Conservation (phyloP, 2,888 invertebrate species). For the Tholera decimalis region DNA sequence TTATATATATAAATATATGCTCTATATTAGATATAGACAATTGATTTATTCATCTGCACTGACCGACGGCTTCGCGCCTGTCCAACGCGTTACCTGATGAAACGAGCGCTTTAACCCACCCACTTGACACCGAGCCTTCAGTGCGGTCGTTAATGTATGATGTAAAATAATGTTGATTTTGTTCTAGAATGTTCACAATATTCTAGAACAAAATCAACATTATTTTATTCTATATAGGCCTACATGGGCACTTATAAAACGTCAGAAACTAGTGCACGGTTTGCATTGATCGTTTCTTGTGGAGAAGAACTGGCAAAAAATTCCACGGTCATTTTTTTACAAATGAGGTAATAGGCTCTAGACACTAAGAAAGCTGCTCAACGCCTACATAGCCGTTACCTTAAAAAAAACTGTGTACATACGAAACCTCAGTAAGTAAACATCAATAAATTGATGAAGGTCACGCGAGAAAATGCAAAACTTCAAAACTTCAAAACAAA, state of each 20-base stretch:
- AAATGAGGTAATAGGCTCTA: too few species aligned
- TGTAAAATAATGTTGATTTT: background rate
- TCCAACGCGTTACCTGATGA: background rate
- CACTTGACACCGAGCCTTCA: background rate
- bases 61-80: background rate
- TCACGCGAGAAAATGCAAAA: slow-evolving; percentile 34
- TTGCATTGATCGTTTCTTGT: too few species aligned
- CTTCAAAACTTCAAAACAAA: slow-evolving; percentile 33
- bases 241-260: too few species aligned
- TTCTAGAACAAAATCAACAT: too few species aligned
- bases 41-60: background rate
- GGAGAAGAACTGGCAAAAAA: too few species aligned
- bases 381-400: background rate
- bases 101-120: background rate
- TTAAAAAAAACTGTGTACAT: background rate
- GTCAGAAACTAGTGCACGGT: too few species aligned
- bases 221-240: too few species aligned
- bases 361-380: background rate
- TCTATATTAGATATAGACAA: too few species aligned
- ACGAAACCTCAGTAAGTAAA: slow-evolving; percentile 20
- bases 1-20: too few species aligned
- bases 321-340: too few species aligned
- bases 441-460: slow-evolving; percentile 40
- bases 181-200: too few species aligned
- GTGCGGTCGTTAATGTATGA: background rate